A percentile compares a stretch with the other conserved stretches of the same genome.
Evolutionary conservation across 23 tunicate species (phyloP).

Genomic region (Ascidia mentula): DNA sequence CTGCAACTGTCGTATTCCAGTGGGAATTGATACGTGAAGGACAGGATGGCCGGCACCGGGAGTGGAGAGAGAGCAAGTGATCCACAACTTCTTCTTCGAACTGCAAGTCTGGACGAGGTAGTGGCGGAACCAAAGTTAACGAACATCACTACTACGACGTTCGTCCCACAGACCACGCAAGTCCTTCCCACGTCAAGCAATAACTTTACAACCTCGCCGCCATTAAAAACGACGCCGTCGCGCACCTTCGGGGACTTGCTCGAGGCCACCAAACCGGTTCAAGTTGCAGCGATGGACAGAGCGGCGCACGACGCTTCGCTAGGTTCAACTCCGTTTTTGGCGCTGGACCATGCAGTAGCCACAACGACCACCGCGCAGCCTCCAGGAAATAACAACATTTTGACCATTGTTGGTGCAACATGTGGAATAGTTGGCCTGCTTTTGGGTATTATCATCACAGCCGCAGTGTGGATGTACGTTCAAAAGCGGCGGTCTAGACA

Average conservation of each 20-base stretch:
- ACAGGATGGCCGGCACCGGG: neutral
- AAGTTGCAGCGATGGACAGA: neutral
- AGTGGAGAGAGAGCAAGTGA: neutral
- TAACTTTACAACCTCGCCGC: neutral
- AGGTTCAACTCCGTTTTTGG: neutral
- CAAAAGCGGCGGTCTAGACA: neutral
- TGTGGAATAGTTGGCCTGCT: slow-evolving; percentile 54
- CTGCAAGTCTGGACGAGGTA: neutral
- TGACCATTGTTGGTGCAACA: slow-evolving; percentile 34
- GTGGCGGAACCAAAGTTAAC: neutral
- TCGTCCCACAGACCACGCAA: neutral
- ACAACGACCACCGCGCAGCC: neutral
- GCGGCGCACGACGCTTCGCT: neutral
- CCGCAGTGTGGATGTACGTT: slow-evolving; percentile 25
- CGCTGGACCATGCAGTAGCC: neutral
- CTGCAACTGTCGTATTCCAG: neutral
- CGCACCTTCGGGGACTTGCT: neutral
- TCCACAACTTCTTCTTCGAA: neutral
- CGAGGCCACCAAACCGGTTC: neutral
- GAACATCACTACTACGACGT: neutral
- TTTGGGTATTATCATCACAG: slow-evolving; percentile 35
- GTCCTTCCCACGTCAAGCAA: neutral
- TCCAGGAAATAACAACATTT: slow-evolving; percentile 1
- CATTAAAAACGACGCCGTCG: neutral
- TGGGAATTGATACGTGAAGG: neutral